These are phyloP conservation scores for Heterohyrax brucei DNA, from an alignment of 2,797 vertebrate species.

Conservation along the genomic window DNA sequence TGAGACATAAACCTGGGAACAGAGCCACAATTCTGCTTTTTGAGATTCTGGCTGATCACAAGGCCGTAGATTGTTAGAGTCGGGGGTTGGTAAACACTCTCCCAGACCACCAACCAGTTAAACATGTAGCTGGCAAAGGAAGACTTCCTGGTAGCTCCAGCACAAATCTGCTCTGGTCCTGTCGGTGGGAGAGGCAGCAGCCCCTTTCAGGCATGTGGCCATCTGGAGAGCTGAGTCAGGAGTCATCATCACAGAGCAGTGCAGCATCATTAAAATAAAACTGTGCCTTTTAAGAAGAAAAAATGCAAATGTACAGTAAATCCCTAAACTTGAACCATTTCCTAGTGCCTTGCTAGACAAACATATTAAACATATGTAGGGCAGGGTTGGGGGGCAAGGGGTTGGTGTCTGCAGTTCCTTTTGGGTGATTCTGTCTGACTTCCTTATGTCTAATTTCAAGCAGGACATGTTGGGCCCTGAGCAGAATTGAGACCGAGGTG, in stretches of 20 bases:
- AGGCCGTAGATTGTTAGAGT: conserved; percentile 72
- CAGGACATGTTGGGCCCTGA: conserved; percentile 66
- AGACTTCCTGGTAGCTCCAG: background rate
- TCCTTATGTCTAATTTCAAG: conserved; percentile 75
- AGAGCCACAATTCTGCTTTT: conserved; percentile 85
- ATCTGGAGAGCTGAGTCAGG: background rate
- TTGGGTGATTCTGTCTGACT: conserved; percentile 43
- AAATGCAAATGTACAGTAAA: conserved; percentile 91
- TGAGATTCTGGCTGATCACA: conserved; percentile 81
- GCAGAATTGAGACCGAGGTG: conserved; percentile 8
- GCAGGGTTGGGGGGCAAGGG: conserved; percentile 50
- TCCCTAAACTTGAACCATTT: conserved; percentile 96
- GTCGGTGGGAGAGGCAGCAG: background rate
- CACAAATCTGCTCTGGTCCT: conserved; percentile 3
- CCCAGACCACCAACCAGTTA: background rate
- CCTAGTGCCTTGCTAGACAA: conserved; percentile 95
- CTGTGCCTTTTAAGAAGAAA: conserved; percentile 90
- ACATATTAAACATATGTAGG: conserved; percentile 68
- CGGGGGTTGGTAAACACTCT: conserved; percentile 51
- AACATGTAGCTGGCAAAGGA: conserved; percentile 30
- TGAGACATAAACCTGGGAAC: conserved; percentile 81
- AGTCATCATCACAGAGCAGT: conserved; percentile 76
- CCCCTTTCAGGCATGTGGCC: conserved; percentile 60
- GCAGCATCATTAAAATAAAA: conserved; percentile 89
- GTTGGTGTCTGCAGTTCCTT: conserved; percentile 66